Percentiles rank a stretch among this genome's conserved stretches.
Evolutionary conservation across 2,797 vertebrate genomes (phyloP).

Genomic region (Darevskia nairensis): DNA sequence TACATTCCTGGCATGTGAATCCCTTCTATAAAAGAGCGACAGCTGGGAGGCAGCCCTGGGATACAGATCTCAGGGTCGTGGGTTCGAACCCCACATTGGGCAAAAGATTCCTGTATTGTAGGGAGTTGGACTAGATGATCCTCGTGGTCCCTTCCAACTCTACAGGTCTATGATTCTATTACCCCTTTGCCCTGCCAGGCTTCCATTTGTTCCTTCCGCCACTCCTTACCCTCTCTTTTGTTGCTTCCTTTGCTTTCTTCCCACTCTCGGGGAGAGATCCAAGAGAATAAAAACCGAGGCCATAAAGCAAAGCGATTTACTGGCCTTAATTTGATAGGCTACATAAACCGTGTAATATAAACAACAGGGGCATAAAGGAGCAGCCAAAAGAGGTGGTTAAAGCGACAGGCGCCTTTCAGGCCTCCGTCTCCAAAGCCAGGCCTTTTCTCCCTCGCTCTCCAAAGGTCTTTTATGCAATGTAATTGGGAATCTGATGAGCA

Average conservation of each 20-base stretch:
- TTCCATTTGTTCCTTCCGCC: neutral
- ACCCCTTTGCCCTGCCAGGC: neutral
- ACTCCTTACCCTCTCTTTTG: neutral
- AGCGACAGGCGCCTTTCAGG: conserved; percentile 2
- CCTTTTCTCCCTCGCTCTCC: neutral
- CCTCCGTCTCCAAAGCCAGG: neutral
- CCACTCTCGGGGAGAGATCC: neutral
- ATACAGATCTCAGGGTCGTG: neutral
- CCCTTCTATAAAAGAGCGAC: too few species aligned
- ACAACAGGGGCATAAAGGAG: conserved; percentile 51
- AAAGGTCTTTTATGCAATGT: conserved; percentile 30
- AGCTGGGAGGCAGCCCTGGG: neutral
- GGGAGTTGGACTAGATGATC: too few species aligned
- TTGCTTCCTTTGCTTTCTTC: neutral
- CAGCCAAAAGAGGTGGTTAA: neutral
- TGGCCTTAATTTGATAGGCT: conserved; percentile 61
- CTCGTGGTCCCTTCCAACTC: too few species aligned
- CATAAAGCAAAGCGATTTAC: conserved; percentile 53
- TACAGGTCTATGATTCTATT: too few species aligned
- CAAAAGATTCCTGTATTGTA: too few species aligned
- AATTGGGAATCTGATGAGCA: neutral
- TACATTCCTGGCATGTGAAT: too few species aligned
- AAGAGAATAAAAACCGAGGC: conserved; percentile 22
- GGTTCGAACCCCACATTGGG: too few species aligned
- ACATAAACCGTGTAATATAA: conserved; percentile 53